These are phyloP conservation scores for Ptilodon capucinus DNA, from an alignment of 2,888 invertebrate genomes.

Conservation along the genomic window DNA sequence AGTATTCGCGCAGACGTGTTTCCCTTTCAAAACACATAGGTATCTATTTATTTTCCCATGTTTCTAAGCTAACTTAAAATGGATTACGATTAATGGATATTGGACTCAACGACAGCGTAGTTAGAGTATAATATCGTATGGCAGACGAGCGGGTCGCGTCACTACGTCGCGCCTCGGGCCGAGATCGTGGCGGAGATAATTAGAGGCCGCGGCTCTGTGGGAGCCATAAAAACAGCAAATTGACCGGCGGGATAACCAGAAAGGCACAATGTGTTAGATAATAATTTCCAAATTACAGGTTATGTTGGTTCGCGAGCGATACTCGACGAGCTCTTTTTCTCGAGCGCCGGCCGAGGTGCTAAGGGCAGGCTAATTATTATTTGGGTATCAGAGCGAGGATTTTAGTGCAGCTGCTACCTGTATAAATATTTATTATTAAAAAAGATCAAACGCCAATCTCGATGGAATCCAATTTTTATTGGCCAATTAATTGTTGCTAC, in stretches of 20 bases:
- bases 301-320: conserved; percentile 77
- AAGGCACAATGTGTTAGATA: conserved; percentile 83
- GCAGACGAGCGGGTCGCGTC: conserved; percentile 28
- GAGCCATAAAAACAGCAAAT: conserved; percentile 83
- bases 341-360: conserved; percentile 76
- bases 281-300: conserved; percentile 83
- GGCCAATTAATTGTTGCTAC: conserved; percentile 44
- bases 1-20: conserved; percentile 73
- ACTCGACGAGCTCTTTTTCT: conserved; percentile 70
- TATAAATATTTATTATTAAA: conserved; percentile 81
- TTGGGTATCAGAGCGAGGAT: conserved; percentile 78
- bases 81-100: conserved; percentile 20
- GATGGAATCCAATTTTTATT: conserved; percentile 69
- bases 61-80: conserved; percentile 55
- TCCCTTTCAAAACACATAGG: conserved; percentile 57
- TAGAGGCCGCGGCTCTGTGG: conserved; percentile 80
- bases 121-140: conserved; percentile 32
- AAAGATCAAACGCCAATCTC: conserved; percentile 75
- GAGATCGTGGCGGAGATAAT: conserved; percentile 80
- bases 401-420: conserved; percentile 82
- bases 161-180: conserved; percentile 69
- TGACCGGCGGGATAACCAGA: conserved; percentile 83
- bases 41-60: conserved; percentile 72
- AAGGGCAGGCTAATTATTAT: conserved; percentile 82
- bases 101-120: conserved; percentile 32